Percentiles rank a stretch among this genome's conserved stretches.
Conservation (phyloP, 2,888 invertebrate genomes). For the Emmelina monodactyla region DNA sequence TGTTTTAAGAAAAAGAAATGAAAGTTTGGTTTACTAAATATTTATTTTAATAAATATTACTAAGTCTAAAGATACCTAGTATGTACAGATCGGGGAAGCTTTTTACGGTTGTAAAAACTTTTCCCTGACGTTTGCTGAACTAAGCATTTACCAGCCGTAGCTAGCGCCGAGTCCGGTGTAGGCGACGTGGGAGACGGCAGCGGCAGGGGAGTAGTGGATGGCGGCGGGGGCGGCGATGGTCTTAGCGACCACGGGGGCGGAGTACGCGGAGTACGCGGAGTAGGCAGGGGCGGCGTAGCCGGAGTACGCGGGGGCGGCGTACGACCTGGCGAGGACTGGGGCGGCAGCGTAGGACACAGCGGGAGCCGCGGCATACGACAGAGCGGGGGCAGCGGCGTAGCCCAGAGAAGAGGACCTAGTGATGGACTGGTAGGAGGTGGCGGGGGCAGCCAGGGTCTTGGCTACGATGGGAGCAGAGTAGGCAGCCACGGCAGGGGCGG, state of each 20-base stretch:
- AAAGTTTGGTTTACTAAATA: too few relatives aligned
- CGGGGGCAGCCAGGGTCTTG: slow-evolving; percentile 22
- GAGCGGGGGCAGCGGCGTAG: slow-evolving; percentile 20
- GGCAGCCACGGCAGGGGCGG: slow-evolving; percentile 3
- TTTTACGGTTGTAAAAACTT: too few relatives aligned
- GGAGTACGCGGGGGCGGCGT: not conserved
- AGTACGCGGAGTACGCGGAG: slow-evolving; percentile 12
- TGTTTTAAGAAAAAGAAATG: too few relatives aligned
- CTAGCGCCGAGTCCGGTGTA: slow-evolving; percentile 67
- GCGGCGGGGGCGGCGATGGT: slow-evolving; percentile 20
- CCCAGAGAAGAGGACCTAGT: slow-evolving; percentile 37
- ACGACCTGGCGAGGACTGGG: slow-evolving; percentile 17
- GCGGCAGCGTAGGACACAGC: slow-evolving; percentile 22
- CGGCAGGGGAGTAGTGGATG: slow-evolving; percentile 49
- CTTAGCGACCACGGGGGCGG: slow-evolving; percentile 18
- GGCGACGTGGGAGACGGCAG: slow-evolving; percentile 63
- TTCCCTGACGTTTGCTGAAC: too few relatives aligned
- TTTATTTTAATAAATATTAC: too few relatives aligned
- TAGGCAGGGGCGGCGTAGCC: not conserved
- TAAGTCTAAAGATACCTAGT: too few relatives aligned
- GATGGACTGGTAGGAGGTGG: slow-evolving; percentile 26
- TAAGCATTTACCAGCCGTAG: slow-evolving; percentile 40
- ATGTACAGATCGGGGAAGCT: too few relatives aligned
- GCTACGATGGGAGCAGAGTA: slow-evolving; percentile 16
- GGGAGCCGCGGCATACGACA: slow-evolving; percentile 32